phyloP scores from a whole-genome alignment of 2,888 invertebrate species.

The Alloplasta piceator region DNA sequence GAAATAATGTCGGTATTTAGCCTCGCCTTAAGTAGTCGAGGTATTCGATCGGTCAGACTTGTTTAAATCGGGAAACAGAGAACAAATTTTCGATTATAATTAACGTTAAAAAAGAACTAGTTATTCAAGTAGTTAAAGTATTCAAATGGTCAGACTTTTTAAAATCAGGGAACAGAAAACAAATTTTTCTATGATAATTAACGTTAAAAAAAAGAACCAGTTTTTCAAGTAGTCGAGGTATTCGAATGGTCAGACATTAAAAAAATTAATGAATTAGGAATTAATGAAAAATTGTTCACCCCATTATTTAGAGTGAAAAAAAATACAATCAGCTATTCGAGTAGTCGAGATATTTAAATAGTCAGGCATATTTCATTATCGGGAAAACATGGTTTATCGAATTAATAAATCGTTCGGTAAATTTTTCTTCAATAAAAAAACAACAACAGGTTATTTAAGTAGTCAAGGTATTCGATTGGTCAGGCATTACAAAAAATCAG shows the following conservation, averaged over 20 bases:
- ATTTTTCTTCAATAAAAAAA: background rate
- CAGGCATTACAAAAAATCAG: too few relatives aligned
- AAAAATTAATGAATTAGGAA: too few relatives aligned
- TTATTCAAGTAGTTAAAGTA: background rate
- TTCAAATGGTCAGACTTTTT: constrained; percentile 57
- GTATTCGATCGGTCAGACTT: too few relatives aligned
- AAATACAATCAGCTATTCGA: background rate
- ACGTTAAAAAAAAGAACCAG: too few relatives aligned
- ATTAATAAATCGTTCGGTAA: constrained; percentile 23
- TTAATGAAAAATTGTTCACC: too few relatives aligned
- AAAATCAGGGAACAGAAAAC: constrained; percentile 34
- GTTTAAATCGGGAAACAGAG: too few relatives aligned
- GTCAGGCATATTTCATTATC: constrained; percentile 43
- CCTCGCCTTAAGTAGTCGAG: too few relatives aligned
- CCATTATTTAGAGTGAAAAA: too few relatives aligned
- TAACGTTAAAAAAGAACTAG: background rate
- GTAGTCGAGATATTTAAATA: constrained; percentile 48
- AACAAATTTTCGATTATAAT: too few relatives aligned
- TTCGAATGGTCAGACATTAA: too few relatives aligned
- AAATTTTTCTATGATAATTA: background rate
- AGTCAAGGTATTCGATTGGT: background rate
- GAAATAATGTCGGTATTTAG: too few relatives aligned
- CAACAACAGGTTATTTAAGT: background rate
- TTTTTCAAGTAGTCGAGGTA: too few relatives aligned
- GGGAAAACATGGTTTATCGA: constrained; percentile 13